These are phyloP conservation scores for Anthopleura xanthogrammica DNA, from an alignment of 92 coral and sea anemone genomes.

Conservation along the genomic window DNA sequence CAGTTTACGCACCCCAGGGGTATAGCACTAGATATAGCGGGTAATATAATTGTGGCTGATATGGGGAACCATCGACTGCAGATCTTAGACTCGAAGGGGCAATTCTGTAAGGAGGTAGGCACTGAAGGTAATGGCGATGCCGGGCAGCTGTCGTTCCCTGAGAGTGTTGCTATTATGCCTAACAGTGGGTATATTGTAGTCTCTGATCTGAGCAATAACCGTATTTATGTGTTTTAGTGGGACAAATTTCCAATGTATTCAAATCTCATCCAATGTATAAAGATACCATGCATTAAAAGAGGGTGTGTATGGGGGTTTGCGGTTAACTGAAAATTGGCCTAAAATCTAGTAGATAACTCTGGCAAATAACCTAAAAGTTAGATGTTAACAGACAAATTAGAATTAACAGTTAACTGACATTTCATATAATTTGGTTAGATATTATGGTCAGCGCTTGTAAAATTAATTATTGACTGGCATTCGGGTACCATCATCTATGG, in stretches of 20 bases:
- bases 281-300: no score
- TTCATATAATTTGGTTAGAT: no score
- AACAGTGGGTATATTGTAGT: slow-evolving; percentile 98
- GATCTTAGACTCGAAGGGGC: slow-evolving; percentile 81
- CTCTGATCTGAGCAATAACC: slow-evolving; percentile 94
- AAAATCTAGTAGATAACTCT: no score
- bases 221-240: slow-evolving; percentile 81
- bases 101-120: slow-evolving; percentile 90
- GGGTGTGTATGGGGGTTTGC: no score
- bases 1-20: slow-evolving; percentile 98
- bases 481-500: no score
- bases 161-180: slow-evolving; percentile 99
- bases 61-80: slow-evolving; percentile 99
- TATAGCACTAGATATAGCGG: slow-evolving; percentile 91
- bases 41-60: slow-evolving; percentile 88
- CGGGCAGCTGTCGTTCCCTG: slow-evolving; percentile 98
- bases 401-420: no score
- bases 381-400: no score
- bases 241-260: neutral
- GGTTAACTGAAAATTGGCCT: no score
- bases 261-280: neutral
- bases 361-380: no score
- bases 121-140: slow-evolving; percentile 94
- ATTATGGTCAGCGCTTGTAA: no score
- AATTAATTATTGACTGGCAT: no score